Evolutionary conservation across 2,113 vertebrate species (phyloP), one percentile per base, ranked within the genome.

Genomic region (Gymnocephalus cernua): DNA sequence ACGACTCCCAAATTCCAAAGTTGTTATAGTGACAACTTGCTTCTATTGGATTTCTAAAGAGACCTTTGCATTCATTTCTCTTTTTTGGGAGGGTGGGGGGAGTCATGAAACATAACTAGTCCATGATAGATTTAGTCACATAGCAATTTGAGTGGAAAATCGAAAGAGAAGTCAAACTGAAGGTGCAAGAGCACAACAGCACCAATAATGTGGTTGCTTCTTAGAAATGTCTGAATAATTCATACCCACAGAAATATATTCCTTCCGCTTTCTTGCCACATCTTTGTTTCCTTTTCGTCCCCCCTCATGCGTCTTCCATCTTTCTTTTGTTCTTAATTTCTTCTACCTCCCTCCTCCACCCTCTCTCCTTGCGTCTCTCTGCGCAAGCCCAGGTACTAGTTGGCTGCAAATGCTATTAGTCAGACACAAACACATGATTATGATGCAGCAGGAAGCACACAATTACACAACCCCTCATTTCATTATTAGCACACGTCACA

Each of bases 161-260:
- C 29, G 4, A 35, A 47, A 71, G 23, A 62, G 50, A 77, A 65
- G 25, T 71, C 58, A 53, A 76, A 74, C 8, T 59, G 38, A 85
- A 41, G 66, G 81, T 11, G 14, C 44, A 53, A 51, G 65, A 82
- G 57, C 70, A 82, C 77, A 76, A 72, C 25, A 84, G 82, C 27
- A 0, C 1, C 72, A 80, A 76, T 69, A 77, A 80, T 59, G 61
- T 74, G 77, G 59, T 59, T 80, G 68, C 73, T 81, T 91, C 84
- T 77, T 56, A 25, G 83, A 82, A 62, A 64, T 12, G 53, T 53
- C 48, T 90, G 74, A 92, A 94, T 93, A 82, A 90, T 92, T 93
- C 59, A 93, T 85, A 80, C 32, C 48, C 54, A 27, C 62, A 80
- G 71, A 86, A 88, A 86, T 74, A 77, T 83, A 84, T 80, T 77